Base-by-base conservation (phyloP, 2,797 vertebrate genomes). In the Lagorchestes hirsutus region DNA sequence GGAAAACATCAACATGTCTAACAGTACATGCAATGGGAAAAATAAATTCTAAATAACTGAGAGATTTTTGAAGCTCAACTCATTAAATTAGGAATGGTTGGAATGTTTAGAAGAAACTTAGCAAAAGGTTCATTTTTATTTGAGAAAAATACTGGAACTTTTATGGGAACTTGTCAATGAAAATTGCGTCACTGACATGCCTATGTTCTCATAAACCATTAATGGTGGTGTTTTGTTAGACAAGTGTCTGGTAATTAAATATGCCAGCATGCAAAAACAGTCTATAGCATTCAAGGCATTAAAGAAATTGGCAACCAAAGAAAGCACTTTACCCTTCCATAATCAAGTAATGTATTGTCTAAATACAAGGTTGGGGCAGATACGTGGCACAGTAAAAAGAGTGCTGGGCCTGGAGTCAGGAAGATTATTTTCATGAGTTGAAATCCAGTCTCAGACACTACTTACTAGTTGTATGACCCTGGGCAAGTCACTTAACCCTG, bases 81-180 rank as follows among this genome's bases (percentile, higher is more conserved):
- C 4, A 74, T 22, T 40, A n/a, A 40, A 2, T 74, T n/a, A n/a
- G 34, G 34, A 5, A n/a, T 67, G 31, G 34, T 34, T 74, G 5
- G 62, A 74, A 74, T 96, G 92, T 96, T 96, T 82, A 22, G 34
- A 95, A 96, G 96, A 96, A 52, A 92, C 54, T 62, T 46, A 50
- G 92, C 92, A 97, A 96, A 95, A 24, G 90, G 50, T 58, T 94
- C 54, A 40, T 93, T 96, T 95, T 74, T 52, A 93, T 93, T 87
- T 96, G 91, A 97, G 97, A 93, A 98, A 96, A 62, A 94, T 96
- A 90, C 87, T 93, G 87, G 90, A 46, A 90, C 57, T 93, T 96
- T 97, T 96, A 97, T 94, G 92, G 57, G 91, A 97, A 54, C 16
- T 97, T 97, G 97, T 97, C 97, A 96, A 97, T 96, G 95, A 97